Base-by-base conservation (phyloP, 1,140 invertebrate genomes). In the Musca domestica region DNA sequence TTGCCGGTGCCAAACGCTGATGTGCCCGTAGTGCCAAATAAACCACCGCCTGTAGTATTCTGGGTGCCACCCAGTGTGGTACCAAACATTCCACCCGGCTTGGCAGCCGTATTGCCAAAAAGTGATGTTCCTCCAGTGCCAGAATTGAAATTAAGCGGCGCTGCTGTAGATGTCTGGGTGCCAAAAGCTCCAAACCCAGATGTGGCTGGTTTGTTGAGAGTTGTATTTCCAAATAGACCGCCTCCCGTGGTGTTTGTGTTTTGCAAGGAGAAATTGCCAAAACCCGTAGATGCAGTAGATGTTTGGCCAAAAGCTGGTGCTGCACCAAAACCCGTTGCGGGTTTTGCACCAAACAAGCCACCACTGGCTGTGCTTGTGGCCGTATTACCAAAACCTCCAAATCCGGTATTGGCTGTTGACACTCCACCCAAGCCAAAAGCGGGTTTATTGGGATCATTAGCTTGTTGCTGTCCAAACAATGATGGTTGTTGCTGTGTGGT, bases 371-470 rank as follows among this genome's bases (percentile, higher is more conserved):
- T 78, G 30, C 76, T 81, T 0, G 80, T 80, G 48, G 75, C 73
- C 2, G 74, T 61, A 0, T 70, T 41, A 2, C 72, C 85, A 81
- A 82, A 87, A 76, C 79, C 77, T n/a, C 80, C 81, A 67, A 84
- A 84, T 5, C 74, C 77, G 1, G 70, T 72, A 7, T 73, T 25
- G 2, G 82, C 75, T 0, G 83, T 85, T 9, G 83, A 76, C 15
- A 83, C 81, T 0, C 80, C 71, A 7, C 77, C 77, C 10, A 83
- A 52, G 7, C 83, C 84, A 74, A 87, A 87, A 7, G 82, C 74
- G 0, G 85, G 71, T 2, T 85, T 83, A 14, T 84, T 81, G 12
- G 77, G 72, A 70, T 88, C 88, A 74, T 89, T 88, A 2, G 83
- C 83, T 14, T 67, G 67, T 23, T 83, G 74, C 2, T 81, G 74